phyloP scores from a whole-genome alignment of 2,888 invertebrate species.

The Rhimphoctona megacephalus region DNA sequence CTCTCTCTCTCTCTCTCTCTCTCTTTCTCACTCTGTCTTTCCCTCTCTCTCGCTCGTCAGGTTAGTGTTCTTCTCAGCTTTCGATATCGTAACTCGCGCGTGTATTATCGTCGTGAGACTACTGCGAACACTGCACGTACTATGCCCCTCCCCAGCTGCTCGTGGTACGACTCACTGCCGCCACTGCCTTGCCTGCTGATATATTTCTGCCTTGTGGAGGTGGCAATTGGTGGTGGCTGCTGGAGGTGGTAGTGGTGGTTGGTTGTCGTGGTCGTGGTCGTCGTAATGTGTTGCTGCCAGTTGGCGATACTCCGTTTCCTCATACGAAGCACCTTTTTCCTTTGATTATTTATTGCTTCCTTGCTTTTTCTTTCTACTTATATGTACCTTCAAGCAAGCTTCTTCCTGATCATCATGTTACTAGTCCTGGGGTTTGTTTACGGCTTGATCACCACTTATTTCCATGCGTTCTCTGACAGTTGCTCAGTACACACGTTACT shows the following conservation, averaged over 20 bases:
- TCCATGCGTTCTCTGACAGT: not conserved
- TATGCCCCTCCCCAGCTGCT: conserved; percentile 69
- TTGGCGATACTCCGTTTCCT: conserved; percentile 64
- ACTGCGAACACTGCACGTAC: conserved; percentile 65
- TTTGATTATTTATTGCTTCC: not conserved
- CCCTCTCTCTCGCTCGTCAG: conserved; percentile 40
- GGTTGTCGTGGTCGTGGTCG: conserved; percentile 68
- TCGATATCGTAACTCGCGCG: conserved; percentile 59
- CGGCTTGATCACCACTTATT: conserved; percentile 17
- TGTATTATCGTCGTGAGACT: conserved; percentile 66
- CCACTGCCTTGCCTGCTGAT: conserved; percentile 65
- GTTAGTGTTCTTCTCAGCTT: conserved; percentile 34
- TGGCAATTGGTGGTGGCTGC: conserved; percentile 67
- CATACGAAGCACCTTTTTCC: conserved; percentile 49
- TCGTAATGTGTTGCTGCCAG: conserved; percentile 62
- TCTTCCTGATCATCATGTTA: conserved; percentile 20
- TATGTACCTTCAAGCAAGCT: not conserved
- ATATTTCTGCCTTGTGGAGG: conserved; percentile 68
- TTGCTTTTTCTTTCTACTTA: not conserved
- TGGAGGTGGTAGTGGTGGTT: conserved; percentile 62
- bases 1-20: conserved; percentile 9
- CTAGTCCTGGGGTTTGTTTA: conserved; percentile 14
- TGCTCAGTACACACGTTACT: not conserved
- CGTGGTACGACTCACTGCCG: conserved; percentile 65
- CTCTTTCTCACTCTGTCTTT: too few relatives aligned